A percentile compares a stretch with the other conserved stretches of the same genome.
phyloP scores from a whole-genome alignment of 1,140 invertebrate genomes.

The Drosophila fuyamai region DNA sequence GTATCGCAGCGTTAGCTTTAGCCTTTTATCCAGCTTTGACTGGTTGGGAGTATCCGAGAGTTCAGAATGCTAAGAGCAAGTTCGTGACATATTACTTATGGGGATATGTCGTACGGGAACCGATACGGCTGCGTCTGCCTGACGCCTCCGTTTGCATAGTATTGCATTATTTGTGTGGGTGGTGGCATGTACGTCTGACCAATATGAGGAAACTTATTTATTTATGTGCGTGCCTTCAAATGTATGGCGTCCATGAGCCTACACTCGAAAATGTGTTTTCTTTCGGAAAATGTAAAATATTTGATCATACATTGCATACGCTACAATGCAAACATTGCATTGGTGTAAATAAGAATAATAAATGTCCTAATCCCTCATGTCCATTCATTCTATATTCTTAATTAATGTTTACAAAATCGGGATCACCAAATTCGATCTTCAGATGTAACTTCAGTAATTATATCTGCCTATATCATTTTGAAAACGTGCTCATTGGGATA shows the following conservation, averaged over 20 bases:
- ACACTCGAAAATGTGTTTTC: conserved; percentile 10
- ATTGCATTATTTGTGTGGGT: conserved; percentile 41
- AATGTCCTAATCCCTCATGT: no score
- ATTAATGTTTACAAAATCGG: no score
- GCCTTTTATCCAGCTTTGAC: neutral
- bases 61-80: conserved; percentile 37
- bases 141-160: conserved; percentile 11
- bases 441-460: no score
- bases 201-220: conserved; percentile 61
- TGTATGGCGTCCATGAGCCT: conserved; percentile 21
- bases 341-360: no score
- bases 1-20: conserved; percentile 21
- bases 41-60: conserved; percentile 10
- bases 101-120: conserved; percentile 18
- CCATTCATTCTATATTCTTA: no score
- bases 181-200: conserved; percentile 45
- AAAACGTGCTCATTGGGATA: no score
- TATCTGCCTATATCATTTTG: no score
- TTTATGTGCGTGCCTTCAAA: conserved; percentile 13
- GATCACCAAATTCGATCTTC: no score
- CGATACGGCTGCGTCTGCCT: neutral
- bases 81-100: conserved; percentile 75
- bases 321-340: no score
- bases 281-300: neutral
- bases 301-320: no score